Evolutionary conservation across 2,888 invertebrate genomes (phyloP), one percentile per base, ranked within the genome.

Genomic region (Stenodera caucasica): DNA sequence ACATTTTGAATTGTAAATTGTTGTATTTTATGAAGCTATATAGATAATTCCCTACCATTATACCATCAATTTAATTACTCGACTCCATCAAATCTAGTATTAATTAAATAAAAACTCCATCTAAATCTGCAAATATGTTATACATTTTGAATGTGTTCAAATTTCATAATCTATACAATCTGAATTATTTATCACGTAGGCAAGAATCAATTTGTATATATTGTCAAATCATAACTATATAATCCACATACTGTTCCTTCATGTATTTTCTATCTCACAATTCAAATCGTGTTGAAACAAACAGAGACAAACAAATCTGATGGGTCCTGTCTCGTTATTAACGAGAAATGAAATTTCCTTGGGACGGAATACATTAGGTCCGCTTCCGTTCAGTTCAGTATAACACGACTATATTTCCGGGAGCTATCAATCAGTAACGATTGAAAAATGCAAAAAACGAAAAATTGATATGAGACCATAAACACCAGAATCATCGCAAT

Each of bases 281-380:
- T 6, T 30, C 7, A 30, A 6, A 30, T 6, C 30, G 30, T n/a
- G n/a, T 45, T 45, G 5, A 45, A 45, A 45, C n/a, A 45, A 11
- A 45, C 11, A 21, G 23, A 57, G 55, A 61, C 63, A 67, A 68
- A 69, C 67, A 70, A 71, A 69, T 67, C 66, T 63, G 60, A 62
- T 52, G 23, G 50, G 30, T 23, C 58, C 51, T 57, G 61, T 66
- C 56, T 62, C 53, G 67, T 68, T 69, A 68, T 71, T 70, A 71
- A 68, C 66, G 65, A 67, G 67, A 70, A 71, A 70, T 70, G 67
- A 72, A 70, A 70, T 70, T 71, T 69, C 67, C 66, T 65, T 60
- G 59, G 67, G 60, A 63, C 67, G 66, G 67, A 71, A 70, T 70
- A 66, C 71, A 68, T 70, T 69, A 68, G 64, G 62, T 70, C 70